A percentile compares a stretch with the other conserved stretches of the same genome.
Conservation (phyloP, 2,888 invertebrate species). For the Drosophila pullipes region DNA sequence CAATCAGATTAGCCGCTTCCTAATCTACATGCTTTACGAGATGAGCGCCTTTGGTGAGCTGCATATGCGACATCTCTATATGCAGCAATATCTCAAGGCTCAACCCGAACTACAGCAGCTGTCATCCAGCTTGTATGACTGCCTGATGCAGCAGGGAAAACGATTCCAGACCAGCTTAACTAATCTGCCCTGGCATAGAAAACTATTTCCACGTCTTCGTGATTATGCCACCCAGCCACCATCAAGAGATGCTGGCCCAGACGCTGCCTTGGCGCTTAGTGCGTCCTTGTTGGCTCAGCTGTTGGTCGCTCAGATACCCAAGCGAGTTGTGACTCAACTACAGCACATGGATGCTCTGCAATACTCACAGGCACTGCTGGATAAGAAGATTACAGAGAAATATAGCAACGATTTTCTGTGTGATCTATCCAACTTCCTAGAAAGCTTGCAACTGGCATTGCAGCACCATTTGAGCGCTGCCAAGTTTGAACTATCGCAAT, state of each 20-base stretch:
- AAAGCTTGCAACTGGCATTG: constrained; percentile 54
- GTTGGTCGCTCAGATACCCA: constrained; percentile 63
- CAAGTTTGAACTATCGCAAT: constrained; percentile 67
- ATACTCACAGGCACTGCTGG: constrained; percentile 82
- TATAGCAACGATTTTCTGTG: constrained; percentile 79
- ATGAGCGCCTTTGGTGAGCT: constrained; percentile 83
- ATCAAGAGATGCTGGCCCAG: constrained; percentile 19
- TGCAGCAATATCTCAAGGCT: constrained; percentile 58
- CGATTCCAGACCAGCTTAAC: constrained; percentile 12
- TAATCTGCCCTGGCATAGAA: constrained; percentile 83
- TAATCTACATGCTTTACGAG: constrained; percentile 86
- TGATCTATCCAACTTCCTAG: constrained; percentile 72
- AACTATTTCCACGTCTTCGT: constrained; percentile 82
- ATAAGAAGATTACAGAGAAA: constrained; percentile 73
- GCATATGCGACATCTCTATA: constrained; percentile 79
- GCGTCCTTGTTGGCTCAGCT: constrained; percentile 69
- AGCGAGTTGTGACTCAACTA: constrained; percentile 53
- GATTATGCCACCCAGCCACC: constrained; percentile 68
- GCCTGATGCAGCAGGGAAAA: constrained; percentile 37
- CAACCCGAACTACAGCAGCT: constrained; percentile 50
- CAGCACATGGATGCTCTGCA: constrained; percentile 75
- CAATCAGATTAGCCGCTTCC: constrained; percentile 60
- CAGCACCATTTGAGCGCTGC: constrained; percentile 58
- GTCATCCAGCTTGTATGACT: constrained; percentile 47
- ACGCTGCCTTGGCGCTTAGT: constrained; percentile 63